These are phyloP conservation scores for Epinotia ramella DNA, from an alignment of 2,888 invertebrate species.

Conservation along the genomic window DNA sequence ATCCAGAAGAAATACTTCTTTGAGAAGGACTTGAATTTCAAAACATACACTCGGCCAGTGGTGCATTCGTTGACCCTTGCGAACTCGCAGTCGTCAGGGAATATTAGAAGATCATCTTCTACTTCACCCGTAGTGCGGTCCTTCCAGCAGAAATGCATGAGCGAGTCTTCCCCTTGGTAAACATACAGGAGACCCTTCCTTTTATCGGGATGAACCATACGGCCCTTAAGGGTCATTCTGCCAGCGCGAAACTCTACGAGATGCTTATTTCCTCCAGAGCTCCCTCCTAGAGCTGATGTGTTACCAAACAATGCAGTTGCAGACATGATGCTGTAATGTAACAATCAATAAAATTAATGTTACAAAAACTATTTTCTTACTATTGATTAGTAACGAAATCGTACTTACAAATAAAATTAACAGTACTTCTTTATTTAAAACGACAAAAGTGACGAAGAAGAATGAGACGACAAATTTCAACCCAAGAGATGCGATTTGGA, in stretches of 20 bases:
- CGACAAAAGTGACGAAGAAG: constrained; percentile 21
- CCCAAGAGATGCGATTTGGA: too few relatives aligned
- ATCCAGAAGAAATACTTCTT: constrained; percentile 99
- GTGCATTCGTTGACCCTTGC: constrained; percentile 97
- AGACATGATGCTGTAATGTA: constrained; percentile 77
- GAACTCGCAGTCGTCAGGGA: constrained; percentile 99
- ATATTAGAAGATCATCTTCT: constrained; percentile 99
- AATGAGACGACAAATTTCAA: constrained; percentile 45
- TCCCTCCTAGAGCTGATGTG: constrained; percentile 90
- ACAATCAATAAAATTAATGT: not conserved
- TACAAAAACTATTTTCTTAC: not conserved
- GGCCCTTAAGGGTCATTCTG: constrained; percentile 97
- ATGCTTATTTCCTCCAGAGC: constrained; percentile 94
- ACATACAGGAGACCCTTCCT: constrained; percentile 98
- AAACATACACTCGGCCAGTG: constrained; percentile 97
- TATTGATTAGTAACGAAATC: not conserved
- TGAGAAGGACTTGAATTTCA: constrained; percentile 97
- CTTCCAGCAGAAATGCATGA: constrained; percentile 99
- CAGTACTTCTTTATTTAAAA: not conserved
- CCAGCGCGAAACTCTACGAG: constrained; percentile 98
- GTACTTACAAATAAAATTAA: constrained; percentile 20
- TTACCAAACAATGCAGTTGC: constrained; percentile 91
- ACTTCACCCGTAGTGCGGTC: constrained; percentile 96
- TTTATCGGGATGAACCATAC: constrained; percentile 97
- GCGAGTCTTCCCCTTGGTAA: constrained; percentile 97